Evolutionary conservation across 1,140 invertebrate species (phyloP).

Genomic region (Fopius arisanus): DNA sequence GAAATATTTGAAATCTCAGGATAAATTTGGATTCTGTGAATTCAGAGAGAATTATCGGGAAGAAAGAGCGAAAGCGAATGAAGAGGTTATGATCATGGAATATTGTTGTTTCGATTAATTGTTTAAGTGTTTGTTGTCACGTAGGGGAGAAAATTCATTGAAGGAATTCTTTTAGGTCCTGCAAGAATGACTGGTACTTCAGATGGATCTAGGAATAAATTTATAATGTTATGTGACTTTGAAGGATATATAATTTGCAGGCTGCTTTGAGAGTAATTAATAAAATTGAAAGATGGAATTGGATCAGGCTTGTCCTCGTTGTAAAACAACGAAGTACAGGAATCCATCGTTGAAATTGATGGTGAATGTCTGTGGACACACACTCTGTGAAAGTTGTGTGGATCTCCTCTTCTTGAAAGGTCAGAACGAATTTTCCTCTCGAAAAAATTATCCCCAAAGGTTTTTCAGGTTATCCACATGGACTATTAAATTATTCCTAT

Average conservation of each 20-base stretch:
- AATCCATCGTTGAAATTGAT: slow-evolving; percentile 97
- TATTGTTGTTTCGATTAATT: neutral
- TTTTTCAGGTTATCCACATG: too few relatives aligned
- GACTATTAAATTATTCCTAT: too few relatives aligned
- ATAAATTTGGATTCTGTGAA: neutral
- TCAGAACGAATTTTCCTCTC: slow-evolving; percentile 64
- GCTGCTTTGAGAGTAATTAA: neutral
- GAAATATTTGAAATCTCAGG: neutral
- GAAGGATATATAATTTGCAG: too few relatives aligned
- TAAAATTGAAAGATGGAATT: slow-evolving; percentile 69
- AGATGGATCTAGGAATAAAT: neutral
- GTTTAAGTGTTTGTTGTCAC: neutral
- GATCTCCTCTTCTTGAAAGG: slow-evolving; percentile 94
- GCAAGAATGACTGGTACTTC: too few relatives aligned
- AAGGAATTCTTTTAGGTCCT: too few relatives aligned
- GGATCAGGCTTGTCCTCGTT: slow-evolving; percentile 93
- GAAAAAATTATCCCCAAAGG: too few relatives aligned
- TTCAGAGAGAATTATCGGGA: neutral
- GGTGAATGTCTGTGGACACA: slow-evolving; percentile 98
- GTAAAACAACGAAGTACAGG: slow-evolving; percentile 98
- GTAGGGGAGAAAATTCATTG: neutral
- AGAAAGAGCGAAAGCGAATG: neutral
- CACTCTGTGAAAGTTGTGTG: slow-evolving; percentile 96
- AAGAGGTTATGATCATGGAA: neutral
- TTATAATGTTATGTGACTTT: too few relatives aligned